Evolutionary conservation across 1,140 invertebrate species (phyloP).

Genomic region (Drosophila quadrilineata): DNA sequence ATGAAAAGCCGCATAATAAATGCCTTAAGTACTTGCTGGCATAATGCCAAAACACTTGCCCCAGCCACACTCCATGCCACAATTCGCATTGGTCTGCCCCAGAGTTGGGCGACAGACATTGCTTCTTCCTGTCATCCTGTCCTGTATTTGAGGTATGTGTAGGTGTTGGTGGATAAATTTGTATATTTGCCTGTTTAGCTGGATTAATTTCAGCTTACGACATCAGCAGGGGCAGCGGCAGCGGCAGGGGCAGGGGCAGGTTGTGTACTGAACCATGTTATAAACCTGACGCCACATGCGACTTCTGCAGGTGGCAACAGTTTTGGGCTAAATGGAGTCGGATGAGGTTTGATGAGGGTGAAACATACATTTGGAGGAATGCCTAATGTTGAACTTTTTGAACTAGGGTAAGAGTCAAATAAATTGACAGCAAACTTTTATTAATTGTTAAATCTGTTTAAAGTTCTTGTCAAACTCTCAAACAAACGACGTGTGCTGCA

Average conservation of each 20-base stretch:
- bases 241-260: no score
- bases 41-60: conserved; percentile 51
- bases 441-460: conserved; percentile 19
- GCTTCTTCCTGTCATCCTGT: not conserved
- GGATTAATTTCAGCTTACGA: conserved; percentile 38
- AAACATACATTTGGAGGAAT: conserved; percentile 16
- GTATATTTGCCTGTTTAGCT: conserved; percentile 12
- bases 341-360: conserved; percentile 12
- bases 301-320: conserved; percentile 26
- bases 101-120: no score
- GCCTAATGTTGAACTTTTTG: conserved; percentile 19
- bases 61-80: no score
- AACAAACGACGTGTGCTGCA: not conserved
- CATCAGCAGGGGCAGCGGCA: no score
- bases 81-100: no score
- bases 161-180: conserved; percentile 6
- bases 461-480: not conserved
- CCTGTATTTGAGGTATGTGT: conserved; percentile 12
- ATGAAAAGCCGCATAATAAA: conserved; percentile 61
- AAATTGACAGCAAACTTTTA: conserved; percentile 25
- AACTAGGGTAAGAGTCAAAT: not conserved
- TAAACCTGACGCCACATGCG: conserved; percentile 18
- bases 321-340: not conserved
- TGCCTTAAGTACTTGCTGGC: conserved; percentile 52
- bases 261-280: conserved; percentile 23